Conservation (phyloP, 2,113 vertebrate species). For the Laterallus jamaicensis region DNA sequence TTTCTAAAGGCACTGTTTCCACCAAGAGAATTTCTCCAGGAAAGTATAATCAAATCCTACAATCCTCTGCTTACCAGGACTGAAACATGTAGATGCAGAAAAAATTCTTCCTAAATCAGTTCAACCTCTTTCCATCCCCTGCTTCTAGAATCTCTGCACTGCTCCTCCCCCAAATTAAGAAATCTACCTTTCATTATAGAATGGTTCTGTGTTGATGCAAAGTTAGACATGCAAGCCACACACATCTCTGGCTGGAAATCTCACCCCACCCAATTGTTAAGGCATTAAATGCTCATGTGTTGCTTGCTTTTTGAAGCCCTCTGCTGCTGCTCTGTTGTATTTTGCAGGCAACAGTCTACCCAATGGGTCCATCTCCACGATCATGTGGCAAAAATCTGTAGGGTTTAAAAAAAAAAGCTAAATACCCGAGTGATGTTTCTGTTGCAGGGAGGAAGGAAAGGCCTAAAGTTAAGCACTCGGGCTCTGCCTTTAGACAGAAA, state of each 20-base stretch:
- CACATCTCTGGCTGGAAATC: neutral
- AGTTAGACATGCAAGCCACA: neutral
- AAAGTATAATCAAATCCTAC: neutral
- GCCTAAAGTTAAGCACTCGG: neutral
- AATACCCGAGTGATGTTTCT: neutral
- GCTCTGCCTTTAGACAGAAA: neutral
- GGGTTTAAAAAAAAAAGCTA: no score
- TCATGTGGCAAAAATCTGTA: no score
- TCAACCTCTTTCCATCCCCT: neutral
- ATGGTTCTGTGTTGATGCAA: neutral
- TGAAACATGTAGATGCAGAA: neutral
- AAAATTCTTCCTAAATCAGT: neutral
- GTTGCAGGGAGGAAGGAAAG: neutral
- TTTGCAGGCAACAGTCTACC: neutral
- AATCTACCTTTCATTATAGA: neutral
- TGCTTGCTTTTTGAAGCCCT: constrained; percentile 38
- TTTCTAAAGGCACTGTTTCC: neutral
- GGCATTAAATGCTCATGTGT: neutral
- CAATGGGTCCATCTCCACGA: neutral
- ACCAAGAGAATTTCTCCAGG: neutral
- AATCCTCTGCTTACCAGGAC: neutral
- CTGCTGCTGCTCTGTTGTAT: constrained; percentile 12
- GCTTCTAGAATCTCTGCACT: neutral
- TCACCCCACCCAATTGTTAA: neutral
- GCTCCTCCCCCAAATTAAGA: neutral